Percentiles rank a stretch among this genome's conserved stretches.
phyloP scores from a whole-genome alignment of 2,113 vertebrate species.

The Cinclus cinclus region DNA sequence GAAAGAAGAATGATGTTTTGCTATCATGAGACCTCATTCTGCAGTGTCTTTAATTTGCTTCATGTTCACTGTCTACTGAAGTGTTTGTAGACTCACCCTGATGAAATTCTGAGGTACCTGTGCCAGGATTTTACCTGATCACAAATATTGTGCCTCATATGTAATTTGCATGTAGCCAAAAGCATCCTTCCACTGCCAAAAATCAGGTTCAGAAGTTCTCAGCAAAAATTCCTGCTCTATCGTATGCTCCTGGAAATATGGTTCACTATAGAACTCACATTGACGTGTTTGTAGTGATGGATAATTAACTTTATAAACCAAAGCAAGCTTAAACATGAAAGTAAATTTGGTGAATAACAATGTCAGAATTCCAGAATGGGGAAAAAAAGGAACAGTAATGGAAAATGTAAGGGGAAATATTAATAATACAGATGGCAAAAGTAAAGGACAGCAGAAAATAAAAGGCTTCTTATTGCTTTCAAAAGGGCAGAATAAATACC shows the following conservation, averaged over 20 bases:
- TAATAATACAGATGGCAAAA: background rate
- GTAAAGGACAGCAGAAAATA: background rate
- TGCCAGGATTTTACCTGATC: background rate
- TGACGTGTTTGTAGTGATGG: background rate
- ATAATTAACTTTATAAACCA: background rate
- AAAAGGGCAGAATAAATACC: background rate
- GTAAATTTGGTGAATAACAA: background rate
- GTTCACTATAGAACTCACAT: background rate
- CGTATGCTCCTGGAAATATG: background rate
- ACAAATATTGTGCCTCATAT: background rate
- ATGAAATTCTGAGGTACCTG: background rate
- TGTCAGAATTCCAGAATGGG: background rate
- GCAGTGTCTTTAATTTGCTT: background rate
- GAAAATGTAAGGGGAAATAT: background rate
- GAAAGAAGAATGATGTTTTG: background rate
- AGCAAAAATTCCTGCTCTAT: background rate
- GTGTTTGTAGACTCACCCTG: background rate
- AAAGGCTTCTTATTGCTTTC: background rate
- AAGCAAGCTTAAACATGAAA: background rate
- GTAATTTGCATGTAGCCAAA: background rate
- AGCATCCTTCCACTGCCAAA: background rate
- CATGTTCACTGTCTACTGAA: background rate
- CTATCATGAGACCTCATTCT: background rate
- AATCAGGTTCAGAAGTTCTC: background rate
- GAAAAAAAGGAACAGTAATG: background rate